These are phyloP conservation scores for Verasper variegatus DNA, from an alignment of 2,113 vertebrate genomes.

Conservation along the genomic window DNA sequence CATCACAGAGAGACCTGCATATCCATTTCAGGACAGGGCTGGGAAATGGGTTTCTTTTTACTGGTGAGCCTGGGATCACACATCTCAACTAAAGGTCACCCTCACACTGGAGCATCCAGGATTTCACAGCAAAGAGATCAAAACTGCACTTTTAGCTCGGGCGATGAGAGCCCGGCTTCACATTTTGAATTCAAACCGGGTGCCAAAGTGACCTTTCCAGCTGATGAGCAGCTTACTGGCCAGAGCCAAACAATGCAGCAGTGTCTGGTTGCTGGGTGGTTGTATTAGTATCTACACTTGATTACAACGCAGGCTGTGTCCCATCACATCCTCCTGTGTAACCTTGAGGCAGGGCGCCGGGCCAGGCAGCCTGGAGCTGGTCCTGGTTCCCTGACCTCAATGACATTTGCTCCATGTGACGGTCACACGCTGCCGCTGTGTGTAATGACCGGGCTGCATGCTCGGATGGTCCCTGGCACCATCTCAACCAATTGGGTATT, in stretches of 20 bases:
- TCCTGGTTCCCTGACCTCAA: conserved; percentile 44
- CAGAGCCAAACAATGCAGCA: conserved; percentile 41
- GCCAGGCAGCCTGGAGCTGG: conserved; percentile 36
- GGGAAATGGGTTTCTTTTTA: conserved; percentile 22
- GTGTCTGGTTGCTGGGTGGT: conserved; percentile 20
- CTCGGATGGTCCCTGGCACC: conserved; percentile 53
- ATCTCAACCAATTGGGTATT: conserved; percentile 47
- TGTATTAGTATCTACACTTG: conserved; percentile 40
- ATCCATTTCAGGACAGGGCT: conserved; percentile 49
- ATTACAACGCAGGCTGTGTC: conserved; percentile 18
- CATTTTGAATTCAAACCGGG: conserved; percentile 41
- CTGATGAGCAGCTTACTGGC: conserved; percentile 14
- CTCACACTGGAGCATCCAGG: conserved; percentile 6
- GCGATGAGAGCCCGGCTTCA: too few relatives aligned
- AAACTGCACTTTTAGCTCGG: background rate
- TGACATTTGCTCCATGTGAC: conserved; percentile 62
- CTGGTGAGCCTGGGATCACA: conserved; percentile 8
- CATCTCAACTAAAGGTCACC: conserved; percentile 1
- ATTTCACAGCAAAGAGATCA: background rate
- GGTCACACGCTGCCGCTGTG: conserved; percentile 28
- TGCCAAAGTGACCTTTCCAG: conserved; percentile 65
- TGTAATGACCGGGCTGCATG: conserved; percentile 30
- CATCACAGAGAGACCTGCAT: conserved; percentile 42
- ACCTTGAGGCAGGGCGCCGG: conserved; percentile 62
- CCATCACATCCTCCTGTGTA: conserved; percentile 38